Evolutionary conservation across 2,113 vertebrate species (phyloP).

Genomic region (Ochotona princeps): DNA sequence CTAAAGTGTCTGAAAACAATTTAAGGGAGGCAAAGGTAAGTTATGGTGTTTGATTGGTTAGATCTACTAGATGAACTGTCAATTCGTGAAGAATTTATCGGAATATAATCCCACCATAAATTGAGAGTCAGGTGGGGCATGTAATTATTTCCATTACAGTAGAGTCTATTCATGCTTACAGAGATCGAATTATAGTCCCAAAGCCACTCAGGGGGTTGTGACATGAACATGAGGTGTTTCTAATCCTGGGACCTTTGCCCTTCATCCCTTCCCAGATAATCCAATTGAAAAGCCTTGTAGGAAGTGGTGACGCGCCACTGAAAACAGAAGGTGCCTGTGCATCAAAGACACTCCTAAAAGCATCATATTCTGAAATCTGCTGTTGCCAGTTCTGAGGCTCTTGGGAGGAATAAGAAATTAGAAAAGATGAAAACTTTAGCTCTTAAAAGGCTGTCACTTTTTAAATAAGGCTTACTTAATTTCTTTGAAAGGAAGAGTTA

Average conservation of each 20-base stretch:
- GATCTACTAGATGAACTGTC: too few relatives aligned
- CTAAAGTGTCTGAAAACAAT: too few relatives aligned
- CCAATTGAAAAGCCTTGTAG: not conserved
- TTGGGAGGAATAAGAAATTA: slow-evolving; percentile 63
- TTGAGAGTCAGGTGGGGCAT: not conserved
- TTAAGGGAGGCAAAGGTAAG: too few relatives aligned
- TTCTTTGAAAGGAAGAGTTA: too few relatives aligned
- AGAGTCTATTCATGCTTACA: not conserved
- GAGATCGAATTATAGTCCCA: not conserved
- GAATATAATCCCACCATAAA: too few relatives aligned
- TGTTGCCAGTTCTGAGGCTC: not conserved
- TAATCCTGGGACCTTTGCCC: not conserved
- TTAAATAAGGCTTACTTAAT: too few relatives aligned
- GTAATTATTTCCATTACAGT: not conserved
- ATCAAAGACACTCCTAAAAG: not conserved
- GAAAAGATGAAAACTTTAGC: slow-evolving; percentile 71
- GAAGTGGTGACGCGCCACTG: not conserved
- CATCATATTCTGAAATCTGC: not conserved
- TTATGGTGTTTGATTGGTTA: too few relatives aligned
- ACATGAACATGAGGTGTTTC: not conserved
- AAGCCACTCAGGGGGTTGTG: not conserved
- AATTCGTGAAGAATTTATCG: too few relatives aligned
- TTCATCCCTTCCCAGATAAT: accelerated
- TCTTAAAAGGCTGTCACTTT: slow-evolving; percentile 81
- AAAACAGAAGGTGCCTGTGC: not conserved